A percentile compares a stretch with the other conserved stretches of the same genome.
Evolutionary conservation across 2,797 vertebrate species (phyloP).

Genomic region (Myoxocephalus aenaeus): DNA sequence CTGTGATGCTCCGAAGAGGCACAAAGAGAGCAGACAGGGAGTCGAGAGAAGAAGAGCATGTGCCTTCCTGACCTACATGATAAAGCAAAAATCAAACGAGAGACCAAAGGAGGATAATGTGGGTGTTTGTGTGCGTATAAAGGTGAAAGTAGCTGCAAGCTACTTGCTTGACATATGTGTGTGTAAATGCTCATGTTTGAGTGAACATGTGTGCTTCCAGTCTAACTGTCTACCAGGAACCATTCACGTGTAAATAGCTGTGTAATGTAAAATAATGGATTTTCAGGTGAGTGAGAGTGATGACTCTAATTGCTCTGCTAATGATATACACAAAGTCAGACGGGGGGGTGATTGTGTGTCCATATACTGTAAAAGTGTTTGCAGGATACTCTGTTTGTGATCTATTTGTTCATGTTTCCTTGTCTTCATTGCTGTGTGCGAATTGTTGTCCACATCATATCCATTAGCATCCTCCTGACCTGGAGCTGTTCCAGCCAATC

Average conservation of each 20-base stretch:
- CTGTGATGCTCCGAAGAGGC: conserved; percentile 39
- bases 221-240: conserved; percentile 31
- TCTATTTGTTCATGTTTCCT: conserved; percentile 39
- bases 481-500: conserved; percentile 81
- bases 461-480: conserved; percentile 80
- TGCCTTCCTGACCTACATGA: conserved; percentile 41
- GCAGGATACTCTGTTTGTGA: conserved; percentile 30
- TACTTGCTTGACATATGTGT: neutral
- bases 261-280: conserved; percentile 49
- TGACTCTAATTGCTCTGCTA: conserved; percentile 58
- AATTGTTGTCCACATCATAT: conserved; percentile 79
- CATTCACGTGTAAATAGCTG: conserved; percentile 35
- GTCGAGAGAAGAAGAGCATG: conserved; percentile 12
- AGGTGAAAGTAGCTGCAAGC: neutral
- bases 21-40: conserved; percentile 17
- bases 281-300: conserved; percentile 55
- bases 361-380: conserved; percentile 14
- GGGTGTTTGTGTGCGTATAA: conserved; percentile 15
- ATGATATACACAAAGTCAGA: conserved; percentile 64
- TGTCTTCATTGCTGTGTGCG: conserved; percentile 38
- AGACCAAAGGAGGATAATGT: conserved; percentile 31
- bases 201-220: conserved; percentile 21
- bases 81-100: conserved; percentile 52
- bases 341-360: conserved; percentile 26
- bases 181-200: conserved; percentile 18